Evolutionary conservation across 2,797 vertebrate species (phyloP), one percentile per base, ranked within the genome.

Genomic region (Phoebastria nigripes): DNA sequence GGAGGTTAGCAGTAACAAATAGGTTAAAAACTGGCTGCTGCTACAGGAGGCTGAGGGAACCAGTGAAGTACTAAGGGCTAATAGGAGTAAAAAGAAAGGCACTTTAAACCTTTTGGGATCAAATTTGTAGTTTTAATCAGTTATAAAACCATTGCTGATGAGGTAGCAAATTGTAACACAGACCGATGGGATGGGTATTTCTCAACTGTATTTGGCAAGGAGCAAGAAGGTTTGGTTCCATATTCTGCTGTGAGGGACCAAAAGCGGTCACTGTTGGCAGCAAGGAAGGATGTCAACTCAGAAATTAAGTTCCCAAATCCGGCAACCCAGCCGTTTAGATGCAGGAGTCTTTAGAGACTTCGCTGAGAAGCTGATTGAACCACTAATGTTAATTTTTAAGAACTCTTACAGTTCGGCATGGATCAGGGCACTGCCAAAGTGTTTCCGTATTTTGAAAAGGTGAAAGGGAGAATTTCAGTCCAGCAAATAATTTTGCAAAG

Each of bases 401-500:
- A 94, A 78, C 84, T 92, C 89, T 62, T 93, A 56, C 31, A 65
- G 66, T 74, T 83, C 76, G 72, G 82, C 62, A 83, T 69, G 79
- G 82, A 91, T 95, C 65, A 74, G 91, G 82, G 93, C 76, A 78
- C 46, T 81, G 87, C 54, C 55, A 4, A 70, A 88, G 73, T 51
- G 55, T 25, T 92, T 84, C 72, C 0, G 0, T 87, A n/a, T 90
- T 95, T 90, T 86, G 51, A 76, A 83, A 94, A 93, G 87, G 93
- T 94, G 77, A 93, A 91, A 94, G 66, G 66, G 79, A 90, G 82
- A 58, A 88, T 90, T 94, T 90, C 67, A 92, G 56, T 41, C 42
- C 56, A 83, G 84, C 82, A 81, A 92, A 96, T 95, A 92, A 95
- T 96, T 95, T 85, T 79, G 80, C 58, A 35, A 83, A 96, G 91